Conservation (phyloP, 2,113 vertebrate species). For the Poeciliopsis retropinna region DNA sequence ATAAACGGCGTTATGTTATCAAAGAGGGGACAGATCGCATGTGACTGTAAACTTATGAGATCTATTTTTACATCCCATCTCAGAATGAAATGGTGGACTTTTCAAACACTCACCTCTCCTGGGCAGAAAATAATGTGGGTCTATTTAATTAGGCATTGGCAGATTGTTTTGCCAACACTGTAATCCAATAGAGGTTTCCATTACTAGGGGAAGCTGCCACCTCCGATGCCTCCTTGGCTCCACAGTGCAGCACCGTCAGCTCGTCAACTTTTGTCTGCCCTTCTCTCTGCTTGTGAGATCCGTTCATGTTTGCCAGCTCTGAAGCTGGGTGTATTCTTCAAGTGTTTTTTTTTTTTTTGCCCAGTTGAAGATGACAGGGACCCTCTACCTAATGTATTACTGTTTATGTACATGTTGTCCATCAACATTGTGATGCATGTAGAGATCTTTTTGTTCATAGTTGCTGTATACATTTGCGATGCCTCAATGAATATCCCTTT, state of each 20-base stretch:
- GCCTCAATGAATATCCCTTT: neutral
- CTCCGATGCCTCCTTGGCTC: conserved; percentile 66
- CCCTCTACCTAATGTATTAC: conserved; percentile 62
- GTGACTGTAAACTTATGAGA: conserved; percentile 58
- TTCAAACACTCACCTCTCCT: conserved; percentile 69
- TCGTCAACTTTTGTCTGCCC: conserved; percentile 67
- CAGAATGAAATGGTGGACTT: conserved; percentile 75
- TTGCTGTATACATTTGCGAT: conserved; percentile 45
- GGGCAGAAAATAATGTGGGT: conserved; percentile 74
- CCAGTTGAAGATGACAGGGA: conserved; percentile 62
- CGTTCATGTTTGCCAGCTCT: conserved; percentile 73
- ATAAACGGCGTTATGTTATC: conserved; percentile 34
- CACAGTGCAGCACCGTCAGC: conserved; percentile 72
- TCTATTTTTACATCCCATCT: conserved; percentile 81
- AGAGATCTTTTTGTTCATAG: conserved; percentile 22
- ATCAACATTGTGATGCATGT: conserved; percentile 50
- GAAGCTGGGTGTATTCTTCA: conserved; percentile 58
- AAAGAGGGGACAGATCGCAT: neutral
- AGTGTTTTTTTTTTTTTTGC: conserved; percentile 31
- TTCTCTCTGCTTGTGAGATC: conserved; percentile 71
- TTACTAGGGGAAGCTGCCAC: conserved; percentile 64
- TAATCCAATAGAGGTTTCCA: conserved; percentile 78
- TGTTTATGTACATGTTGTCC: conserved; percentile 63
- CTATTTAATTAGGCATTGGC: conserved; percentile 82
- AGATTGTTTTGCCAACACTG: conserved; percentile 77